These are phyloP conservation scores for Enoplosus armatus DNA, from an alignment of 2,797 vertebrate genomes.

Conservation along the genomic window DNA sequence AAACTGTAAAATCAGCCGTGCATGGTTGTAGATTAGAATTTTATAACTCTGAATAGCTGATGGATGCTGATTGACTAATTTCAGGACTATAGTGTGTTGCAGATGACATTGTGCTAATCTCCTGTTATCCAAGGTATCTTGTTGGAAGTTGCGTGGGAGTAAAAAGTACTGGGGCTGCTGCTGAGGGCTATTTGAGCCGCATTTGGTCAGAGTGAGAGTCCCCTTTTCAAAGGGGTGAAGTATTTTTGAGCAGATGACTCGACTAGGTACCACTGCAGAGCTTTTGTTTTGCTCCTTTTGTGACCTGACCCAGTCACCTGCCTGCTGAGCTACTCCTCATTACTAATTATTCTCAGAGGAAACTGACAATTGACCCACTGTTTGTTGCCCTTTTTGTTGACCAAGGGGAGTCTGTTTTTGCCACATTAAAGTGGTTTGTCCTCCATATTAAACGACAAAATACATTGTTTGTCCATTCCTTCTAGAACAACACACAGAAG, in stretches of 20 bases:
- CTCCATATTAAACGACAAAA: background rate
- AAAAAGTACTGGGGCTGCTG: background rate
- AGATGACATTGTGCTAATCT: background rate
- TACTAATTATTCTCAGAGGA: background rate
- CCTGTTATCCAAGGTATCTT: background rate
- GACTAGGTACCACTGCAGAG: background rate
- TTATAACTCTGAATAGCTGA: background rate
- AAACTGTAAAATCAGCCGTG: background rate
- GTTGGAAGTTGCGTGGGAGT: background rate
- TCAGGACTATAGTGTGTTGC: background rate
- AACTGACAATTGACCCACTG: background rate
- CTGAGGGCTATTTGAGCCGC: background rate
- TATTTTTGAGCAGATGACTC: too few species aligned
- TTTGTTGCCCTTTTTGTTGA: background rate
- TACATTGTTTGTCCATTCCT: background rate
- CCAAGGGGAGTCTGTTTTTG: background rate
- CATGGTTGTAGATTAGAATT: background rate
- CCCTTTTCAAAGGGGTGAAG: background rate
- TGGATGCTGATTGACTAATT: background rate
- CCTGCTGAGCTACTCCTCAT: background rate
- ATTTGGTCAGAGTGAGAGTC: background rate
- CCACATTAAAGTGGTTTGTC: background rate
- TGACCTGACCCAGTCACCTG: background rate
- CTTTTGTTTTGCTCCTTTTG: background rate
- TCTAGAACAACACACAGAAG: background rate